A percentile compares a stretch with the other conserved stretches of the same genome.
Evolutionary conservation across 2,113 vertebrate species (phyloP).

Genomic region (Oreochromis aureus): DNA sequence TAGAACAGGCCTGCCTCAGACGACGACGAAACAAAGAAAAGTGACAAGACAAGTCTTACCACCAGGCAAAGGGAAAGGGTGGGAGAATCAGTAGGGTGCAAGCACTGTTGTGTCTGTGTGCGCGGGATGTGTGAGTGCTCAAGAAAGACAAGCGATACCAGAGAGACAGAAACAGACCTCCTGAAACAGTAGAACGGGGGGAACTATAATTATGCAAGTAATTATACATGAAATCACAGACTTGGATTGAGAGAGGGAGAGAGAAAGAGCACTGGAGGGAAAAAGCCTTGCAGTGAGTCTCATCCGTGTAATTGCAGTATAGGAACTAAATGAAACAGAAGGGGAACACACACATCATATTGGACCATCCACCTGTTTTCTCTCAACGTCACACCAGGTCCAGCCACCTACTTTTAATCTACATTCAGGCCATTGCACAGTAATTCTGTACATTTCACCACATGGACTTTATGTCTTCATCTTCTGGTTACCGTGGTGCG

Average conservation of each 20-base stretch:
- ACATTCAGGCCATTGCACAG: not conserved
- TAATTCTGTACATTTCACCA: not conserved
- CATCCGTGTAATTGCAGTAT: slow-evolving; percentile 68
- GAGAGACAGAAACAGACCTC: slow-evolving; percentile 49
- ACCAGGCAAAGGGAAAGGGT: not conserved
- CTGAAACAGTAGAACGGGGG: slow-evolving; percentile 60
- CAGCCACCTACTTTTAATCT: not conserved
- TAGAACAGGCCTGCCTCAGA: slow-evolving; percentile 39
- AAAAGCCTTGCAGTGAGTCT: slow-evolving; percentile 37
- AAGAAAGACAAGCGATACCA: not conserved
- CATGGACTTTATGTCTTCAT: not conserved
- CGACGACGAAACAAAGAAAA: slow-evolving; percentile 25
- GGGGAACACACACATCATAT: slow-evolving; percentile 24
- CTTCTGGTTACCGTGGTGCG: not conserved
- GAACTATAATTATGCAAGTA: slow-evolving; percentile 73
- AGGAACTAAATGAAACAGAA: slow-evolving; percentile 44
- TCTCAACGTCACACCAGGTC: not conserved
- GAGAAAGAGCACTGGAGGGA: slow-evolving; percentile 41
- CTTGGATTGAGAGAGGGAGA: slow-evolving; percentile 35
- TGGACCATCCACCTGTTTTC: not conserved
- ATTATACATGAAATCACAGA: slow-evolving; percentile 73
- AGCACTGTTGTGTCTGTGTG: not conserved
- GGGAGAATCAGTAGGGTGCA: not conserved
- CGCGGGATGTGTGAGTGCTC: not conserved
- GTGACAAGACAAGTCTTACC: slow-evolving; percentile 20